Evolutionary conservation across 2,797 vertebrate species (phyloP).

Genomic region (Enteromius trimaculatus): DNA sequence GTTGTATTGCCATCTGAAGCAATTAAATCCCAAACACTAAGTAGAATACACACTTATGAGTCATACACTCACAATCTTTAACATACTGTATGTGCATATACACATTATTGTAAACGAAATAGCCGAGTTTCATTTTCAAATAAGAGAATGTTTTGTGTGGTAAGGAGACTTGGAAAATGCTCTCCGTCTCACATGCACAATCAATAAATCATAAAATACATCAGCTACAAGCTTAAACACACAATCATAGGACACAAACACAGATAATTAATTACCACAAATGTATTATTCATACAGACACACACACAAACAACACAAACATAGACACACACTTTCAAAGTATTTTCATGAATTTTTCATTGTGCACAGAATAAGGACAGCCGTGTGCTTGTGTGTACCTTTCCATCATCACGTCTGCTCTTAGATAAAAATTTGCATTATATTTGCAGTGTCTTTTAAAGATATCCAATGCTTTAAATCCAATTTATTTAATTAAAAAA

Average conservation of each 20-base stretch:
- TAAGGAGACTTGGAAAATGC: constrained; percentile 22
- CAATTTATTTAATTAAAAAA: neutral
- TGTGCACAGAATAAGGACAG: constrained; percentile 18
- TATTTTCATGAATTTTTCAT: constrained; percentile 52
- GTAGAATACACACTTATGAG: constrained; percentile 33
- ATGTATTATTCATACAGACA: constrained; percentile 43
- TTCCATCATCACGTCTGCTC: constrained; percentile 4
- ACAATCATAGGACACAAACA: constrained; percentile 38
- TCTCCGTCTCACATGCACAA: constrained; percentile 18
- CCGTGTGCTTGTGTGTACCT: neutral
- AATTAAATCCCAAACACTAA: constrained; percentile 58
- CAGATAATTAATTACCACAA: constrained; percentile 46
- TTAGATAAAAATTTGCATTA: neutral
- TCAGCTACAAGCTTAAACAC: constrained; percentile 35
- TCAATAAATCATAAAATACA: constrained; percentile 45
- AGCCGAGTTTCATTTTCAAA: constrained; percentile 4
- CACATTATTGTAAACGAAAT: constrained; percentile 13
- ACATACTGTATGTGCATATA: constrained; percentile 10
- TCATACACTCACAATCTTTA: constrained; percentile 40
- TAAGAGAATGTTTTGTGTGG: constrained; percentile 12
- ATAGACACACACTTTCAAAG: constrained; percentile 52
- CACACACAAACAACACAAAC: constrained; percentile 39
- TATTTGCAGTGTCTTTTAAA: neutral
- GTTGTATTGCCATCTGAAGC: constrained; percentile 62
- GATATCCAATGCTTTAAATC: neutral